phyloP scores from a whole-genome alignment of 2,888 invertebrate genomes.

The Phengaris alcon region DNA sequence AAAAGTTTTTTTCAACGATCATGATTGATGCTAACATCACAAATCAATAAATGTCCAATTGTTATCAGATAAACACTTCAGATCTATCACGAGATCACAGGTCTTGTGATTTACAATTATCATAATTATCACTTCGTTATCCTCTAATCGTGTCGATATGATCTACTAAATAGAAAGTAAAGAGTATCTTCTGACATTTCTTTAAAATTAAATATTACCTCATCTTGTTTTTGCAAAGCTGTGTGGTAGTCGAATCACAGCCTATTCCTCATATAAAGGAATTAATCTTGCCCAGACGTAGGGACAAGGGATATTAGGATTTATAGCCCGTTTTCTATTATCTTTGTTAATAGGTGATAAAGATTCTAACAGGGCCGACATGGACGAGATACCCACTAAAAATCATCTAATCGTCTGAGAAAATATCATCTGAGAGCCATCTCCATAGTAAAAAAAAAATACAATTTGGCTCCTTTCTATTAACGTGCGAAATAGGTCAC shows the following conservation, averaged over 20 bases:
- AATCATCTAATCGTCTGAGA: no score
- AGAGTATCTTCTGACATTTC: background rate
- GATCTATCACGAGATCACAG: constrained; percentile 82
- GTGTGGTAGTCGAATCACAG: no score
- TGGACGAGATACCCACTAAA: no score
- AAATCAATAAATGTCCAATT: constrained; percentile 2
- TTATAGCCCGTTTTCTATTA: no score
- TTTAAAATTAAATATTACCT: background rate
- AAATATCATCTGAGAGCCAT: no score
- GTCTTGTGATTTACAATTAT: constrained; percentile 67
- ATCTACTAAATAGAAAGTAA: background rate
- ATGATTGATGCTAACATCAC: background rate
- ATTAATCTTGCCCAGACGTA: no score
- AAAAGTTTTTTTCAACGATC: background rate
- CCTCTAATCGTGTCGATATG: background rate
- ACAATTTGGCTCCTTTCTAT: background rate
- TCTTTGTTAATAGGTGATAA: no score
- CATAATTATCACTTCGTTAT: background rate
- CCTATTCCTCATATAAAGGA: no score
- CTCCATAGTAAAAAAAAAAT: no score
- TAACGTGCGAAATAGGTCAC: background rate
- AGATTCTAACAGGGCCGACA: no score
- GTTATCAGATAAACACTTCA: constrained; percentile 4
- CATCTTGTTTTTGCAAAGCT: background rate
- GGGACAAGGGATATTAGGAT: no score